Evolutionary conservation across 2,797 vertebrate species (phyloP).

Genomic region (Lithobates pipiens): DNA sequence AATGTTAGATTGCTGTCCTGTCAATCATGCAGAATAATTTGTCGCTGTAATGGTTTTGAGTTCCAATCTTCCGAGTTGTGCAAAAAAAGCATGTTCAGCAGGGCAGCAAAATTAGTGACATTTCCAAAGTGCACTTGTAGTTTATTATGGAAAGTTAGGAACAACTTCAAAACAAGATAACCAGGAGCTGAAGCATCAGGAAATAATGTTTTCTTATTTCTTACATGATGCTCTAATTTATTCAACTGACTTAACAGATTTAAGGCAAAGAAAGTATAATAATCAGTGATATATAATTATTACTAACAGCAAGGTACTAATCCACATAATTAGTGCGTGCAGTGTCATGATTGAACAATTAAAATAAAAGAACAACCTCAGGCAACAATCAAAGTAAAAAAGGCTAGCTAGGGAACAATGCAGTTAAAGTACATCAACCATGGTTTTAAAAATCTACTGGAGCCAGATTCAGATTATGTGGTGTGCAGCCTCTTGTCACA

Average conservation of each 20-base stretch:
- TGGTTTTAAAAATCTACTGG: no score
- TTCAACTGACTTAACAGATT: background rate
- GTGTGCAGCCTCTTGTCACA: no score
- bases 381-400: no score
- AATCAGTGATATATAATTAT: background rate
- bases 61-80: conserved; percentile 9
- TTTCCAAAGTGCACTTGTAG: conserved; percentile 10
- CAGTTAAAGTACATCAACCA: no score
- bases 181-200: conserved; percentile 1
- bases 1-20: conserved; percentile 25
- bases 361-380: no score
- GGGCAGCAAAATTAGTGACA: conserved; percentile 30
- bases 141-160: conserved; percentile 9
- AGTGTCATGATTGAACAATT: no score
- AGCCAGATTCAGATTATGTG: no score
- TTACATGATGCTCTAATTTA: conserved; percentile 1
- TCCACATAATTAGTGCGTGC: background rate
- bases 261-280: conserved; percentile 1
- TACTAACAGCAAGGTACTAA: background rate
- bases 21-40: conserved; percentile 47
- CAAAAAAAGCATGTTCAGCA: conserved; percentile 16
- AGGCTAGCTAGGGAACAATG: no score
- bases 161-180: conserved; percentile 12
- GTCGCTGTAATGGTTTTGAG: conserved; percentile 18
- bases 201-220: conserved; percentile 9